Percentiles rank a stretch among this genome's conserved stretches.
Conservation (phyloP, 2,797 vertebrate species). For the Hydrophis major region DNA sequence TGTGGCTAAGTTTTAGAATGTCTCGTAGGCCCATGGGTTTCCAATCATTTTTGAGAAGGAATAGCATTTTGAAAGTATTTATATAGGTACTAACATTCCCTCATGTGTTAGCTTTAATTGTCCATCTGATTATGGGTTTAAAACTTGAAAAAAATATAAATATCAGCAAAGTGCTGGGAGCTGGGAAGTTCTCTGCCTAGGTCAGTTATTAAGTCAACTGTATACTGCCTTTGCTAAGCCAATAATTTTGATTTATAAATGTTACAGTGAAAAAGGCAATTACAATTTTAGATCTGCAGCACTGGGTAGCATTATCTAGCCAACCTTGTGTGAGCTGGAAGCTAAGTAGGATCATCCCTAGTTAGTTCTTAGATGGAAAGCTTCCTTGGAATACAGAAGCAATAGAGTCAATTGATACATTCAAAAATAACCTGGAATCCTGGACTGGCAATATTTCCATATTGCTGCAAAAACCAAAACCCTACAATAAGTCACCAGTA, state of each 20-base stretch:
- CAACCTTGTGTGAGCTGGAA: neutral
- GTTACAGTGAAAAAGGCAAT: neutral
- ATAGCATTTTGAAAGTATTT: slow-evolving; percentile 14
- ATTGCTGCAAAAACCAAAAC: neutral
- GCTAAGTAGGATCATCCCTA: neutral
- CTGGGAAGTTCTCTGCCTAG: neutral
- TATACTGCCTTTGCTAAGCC: slow-evolving; percentile 42
- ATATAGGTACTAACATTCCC: neutral
- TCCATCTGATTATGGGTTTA: neutral
- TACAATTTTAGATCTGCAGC: neutral
- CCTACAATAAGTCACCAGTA: neutral
- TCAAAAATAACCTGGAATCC: neutral
- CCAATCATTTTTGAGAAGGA: neutral
- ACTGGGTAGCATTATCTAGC: neutral
- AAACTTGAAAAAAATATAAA: neutral
- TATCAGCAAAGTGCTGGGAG: neutral
- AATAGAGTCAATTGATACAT: neutral
- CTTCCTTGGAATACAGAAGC: neutral
- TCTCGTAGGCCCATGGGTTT: neutral
- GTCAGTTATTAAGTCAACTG: slow-evolving; percentile 28
- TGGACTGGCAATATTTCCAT: neutral
- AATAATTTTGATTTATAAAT: slow-evolving; percentile 44
- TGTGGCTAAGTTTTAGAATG: neutral
- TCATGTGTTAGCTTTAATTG: neutral
- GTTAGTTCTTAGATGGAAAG: neutral